Evolutionary conservation across 2,113 vertebrate species (phyloP).

Genomic region (Silurus glanis): DNA sequence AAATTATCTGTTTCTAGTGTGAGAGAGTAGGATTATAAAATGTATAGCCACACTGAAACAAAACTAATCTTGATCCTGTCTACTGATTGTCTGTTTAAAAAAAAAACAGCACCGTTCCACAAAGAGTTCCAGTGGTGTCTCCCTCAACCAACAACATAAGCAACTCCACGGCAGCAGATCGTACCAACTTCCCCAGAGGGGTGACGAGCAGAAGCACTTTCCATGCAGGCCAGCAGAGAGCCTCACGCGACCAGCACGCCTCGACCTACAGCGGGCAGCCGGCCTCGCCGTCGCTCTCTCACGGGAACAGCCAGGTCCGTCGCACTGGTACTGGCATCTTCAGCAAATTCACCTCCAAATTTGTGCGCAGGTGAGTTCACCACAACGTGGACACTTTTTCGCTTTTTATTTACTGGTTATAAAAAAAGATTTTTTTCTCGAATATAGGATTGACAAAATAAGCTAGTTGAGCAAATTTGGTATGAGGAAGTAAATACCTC

Average conservation of each 20-base stretch:
- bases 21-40: background rate
- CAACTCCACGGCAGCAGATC: slow-evolving; percentile 72
- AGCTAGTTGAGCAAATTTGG: background rate
- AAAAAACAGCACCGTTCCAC: slow-evolving; percentile 68
- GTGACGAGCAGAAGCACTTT: slow-evolving; percentile 80
- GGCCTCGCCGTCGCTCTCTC: slow-evolving; percentile 73
- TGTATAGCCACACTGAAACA: background rate
- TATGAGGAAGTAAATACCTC: background rate
- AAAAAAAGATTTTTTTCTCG: background rate
- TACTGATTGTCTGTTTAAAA: background rate
- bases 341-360: slow-evolving; percentile 85
- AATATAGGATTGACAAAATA: too few relatives aligned
- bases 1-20: background rate
- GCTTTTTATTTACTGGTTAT: background rate
- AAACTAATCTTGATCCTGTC: background rate
- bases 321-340: slow-evolving; percentile 77
- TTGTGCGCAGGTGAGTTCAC: slow-evolving; percentile 78
- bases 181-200: slow-evolving; percentile 79
- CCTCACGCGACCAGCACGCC: slow-evolving; percentile 78
- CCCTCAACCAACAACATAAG: slow-evolving; percentile 82
- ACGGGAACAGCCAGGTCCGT: slow-evolving; percentile 77
- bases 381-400: too few relatives aligned
- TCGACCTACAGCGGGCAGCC: slow-evolving; percentile 68
- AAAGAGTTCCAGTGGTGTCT: slow-evolving; percentile 76
- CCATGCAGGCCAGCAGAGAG: slow-evolving; percentile 79